These are phyloP conservation scores for Prunella himalayana DNA, from an alignment of 2,113 vertebrate species.

Conservation along the genomic window DNA sequence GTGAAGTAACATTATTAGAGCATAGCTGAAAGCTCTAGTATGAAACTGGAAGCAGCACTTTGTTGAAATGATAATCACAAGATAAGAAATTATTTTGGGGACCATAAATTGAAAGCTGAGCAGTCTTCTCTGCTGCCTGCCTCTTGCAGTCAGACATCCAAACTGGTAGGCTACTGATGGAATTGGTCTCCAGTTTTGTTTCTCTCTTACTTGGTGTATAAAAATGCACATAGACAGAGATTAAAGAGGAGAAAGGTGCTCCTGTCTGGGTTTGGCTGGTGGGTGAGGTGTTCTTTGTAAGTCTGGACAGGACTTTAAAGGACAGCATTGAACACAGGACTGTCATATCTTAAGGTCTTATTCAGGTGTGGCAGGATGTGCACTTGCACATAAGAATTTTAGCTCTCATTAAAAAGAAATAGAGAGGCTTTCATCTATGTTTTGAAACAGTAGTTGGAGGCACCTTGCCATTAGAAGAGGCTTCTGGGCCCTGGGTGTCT, in stretches of 20 bases:
- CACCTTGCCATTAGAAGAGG: neutral
- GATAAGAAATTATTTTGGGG: neutral
- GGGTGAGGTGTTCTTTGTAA: neutral
- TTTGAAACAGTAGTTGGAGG: neutral
- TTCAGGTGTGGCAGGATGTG: neutral
- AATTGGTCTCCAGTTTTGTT: neutral
- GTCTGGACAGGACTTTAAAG: neutral
- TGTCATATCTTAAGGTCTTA: neutral
- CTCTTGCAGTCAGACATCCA: neutral
- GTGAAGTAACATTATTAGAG: neutral
- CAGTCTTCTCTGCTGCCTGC: neutral
- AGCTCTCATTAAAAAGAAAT: neutral
- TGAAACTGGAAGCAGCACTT: neutral
- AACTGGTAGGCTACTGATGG: neutral
- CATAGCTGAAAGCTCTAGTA: neutral
- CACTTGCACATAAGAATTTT: neutral
- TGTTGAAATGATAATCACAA: neutral
- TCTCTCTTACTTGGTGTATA: neutral
- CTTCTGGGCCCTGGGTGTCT: neutral
- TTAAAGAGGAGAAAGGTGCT: neutral
- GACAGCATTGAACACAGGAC: neutral
- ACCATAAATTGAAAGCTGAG: neutral
- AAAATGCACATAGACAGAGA: neutral
- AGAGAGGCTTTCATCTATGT: neutral
- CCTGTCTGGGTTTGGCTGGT: neutral